phyloP scores from a whole-genome alignment of 2,797 vertebrate genomes.

The Syngnathus acus region DNA sequence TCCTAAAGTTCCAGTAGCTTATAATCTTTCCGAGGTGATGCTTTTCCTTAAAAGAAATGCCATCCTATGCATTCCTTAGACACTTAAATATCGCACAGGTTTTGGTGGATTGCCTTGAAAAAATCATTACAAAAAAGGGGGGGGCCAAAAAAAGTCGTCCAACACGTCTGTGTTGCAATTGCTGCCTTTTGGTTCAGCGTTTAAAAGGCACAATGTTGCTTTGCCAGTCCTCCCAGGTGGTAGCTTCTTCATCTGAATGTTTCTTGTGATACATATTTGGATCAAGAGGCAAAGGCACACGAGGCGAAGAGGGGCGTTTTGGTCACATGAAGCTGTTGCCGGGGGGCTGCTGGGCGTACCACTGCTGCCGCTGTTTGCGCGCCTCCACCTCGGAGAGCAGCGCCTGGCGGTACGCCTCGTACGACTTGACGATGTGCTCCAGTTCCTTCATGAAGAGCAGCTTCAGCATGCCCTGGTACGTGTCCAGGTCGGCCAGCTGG shows the following conservation, averaged over 20 bases:
- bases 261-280: slow-evolving; percentile 55
- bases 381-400: slow-evolving; percentile 87
- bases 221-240: not conserved
- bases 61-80: slow-evolving; percentile 48
- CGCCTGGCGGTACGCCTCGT: slow-evolving; percentile 91
- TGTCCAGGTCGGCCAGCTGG: slow-evolving; percentile 96
- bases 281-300: slow-evolving; percentile 37
- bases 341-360: slow-evolving; percentile 84
- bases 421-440: slow-evolving; percentile 96
- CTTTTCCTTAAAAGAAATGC: slow-evolving; percentile 47
- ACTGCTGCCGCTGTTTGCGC: slow-evolving; percentile 90
- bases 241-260: slow-evolving; percentile 25
- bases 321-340: slow-evolving; percentile 78
- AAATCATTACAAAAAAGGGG: slow-evolving; percentile 35
- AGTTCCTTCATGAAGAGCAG: slow-evolving; percentile 99
- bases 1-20: slow-evolving; percentile 54
- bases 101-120: slow-evolving; percentile 57
- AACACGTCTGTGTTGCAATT: slow-evolving; percentile 10
- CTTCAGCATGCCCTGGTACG: slow-evolving; percentile 98
- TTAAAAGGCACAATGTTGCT: slow-evolving; percentile 42
- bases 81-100: slow-evolving; percentile 47
- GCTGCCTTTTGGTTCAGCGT: slow-evolving; percentile 24
- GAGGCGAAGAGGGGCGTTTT: slow-evolving; percentile 37
- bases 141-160: slow-evolving; percentile 21
- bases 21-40: slow-evolving; percentile 48